Percentiles rank a stretch among this genome's conserved stretches.
Conservation (phyloP, 2,888 invertebrate genomes). For the Orchesellides sinensis region DNA sequence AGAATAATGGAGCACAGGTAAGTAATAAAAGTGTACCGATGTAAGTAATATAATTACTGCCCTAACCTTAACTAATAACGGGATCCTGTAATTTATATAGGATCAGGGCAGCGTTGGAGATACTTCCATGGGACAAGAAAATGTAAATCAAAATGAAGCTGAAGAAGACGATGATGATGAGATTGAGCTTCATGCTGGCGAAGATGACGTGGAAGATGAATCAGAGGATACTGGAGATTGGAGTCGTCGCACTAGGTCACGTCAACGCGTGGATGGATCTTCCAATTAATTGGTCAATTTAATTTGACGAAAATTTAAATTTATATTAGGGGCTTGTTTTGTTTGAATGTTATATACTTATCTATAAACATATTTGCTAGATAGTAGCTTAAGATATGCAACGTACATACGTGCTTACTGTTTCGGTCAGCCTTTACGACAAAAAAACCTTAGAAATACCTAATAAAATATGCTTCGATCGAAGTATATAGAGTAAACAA, state of each 20-base stretch:
- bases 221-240: constrained; percentile 62
- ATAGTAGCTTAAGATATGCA: too few species aligned
- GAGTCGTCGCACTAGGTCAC: constrained; percentile 68
- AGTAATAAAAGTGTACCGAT: neutral
- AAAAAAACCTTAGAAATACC: too few species aligned
- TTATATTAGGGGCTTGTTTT: neutral
- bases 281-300: constrained; percentile 36
- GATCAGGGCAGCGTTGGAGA: too few species aligned
- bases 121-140: constrained; percentile 40
- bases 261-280: constrained; percentile 48
- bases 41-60: constrained; percentile 3
- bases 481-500: too few species aligned
- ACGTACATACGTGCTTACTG: too few species aligned
- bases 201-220: constrained; percentile 69
- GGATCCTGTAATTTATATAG: too few species aligned
- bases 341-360: neutral
- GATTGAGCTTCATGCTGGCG: constrained; percentile 74
- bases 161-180: constrained; percentile 74
- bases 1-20: neutral
- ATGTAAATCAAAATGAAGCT: constrained; percentile 48
- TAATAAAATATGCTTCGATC: too few species aligned
- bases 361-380: neutral
- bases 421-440: too few species aligned
- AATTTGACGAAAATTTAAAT: too few species aligned
- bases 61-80: too few species aligned